Base-by-base conservation (phyloP, 2,113 vertebrate genomes). In the Saguinus midas region DNA sequence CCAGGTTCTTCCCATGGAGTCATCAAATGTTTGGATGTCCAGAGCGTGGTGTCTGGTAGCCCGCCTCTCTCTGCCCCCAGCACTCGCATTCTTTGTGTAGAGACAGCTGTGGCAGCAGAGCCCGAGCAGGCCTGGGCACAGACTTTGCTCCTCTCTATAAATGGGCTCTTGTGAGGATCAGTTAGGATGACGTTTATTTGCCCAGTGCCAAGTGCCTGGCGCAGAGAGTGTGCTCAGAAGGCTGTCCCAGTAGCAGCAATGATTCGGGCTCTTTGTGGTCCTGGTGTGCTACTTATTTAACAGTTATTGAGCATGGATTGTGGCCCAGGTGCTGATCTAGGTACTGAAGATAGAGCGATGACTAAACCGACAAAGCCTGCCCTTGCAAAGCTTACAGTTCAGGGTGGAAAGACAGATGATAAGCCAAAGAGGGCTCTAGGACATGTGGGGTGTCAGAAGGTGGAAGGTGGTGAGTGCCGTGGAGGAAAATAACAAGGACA, bases 151-250 rank as follows among this genome's bases (percentile, higher is more conserved):
- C 61, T 13, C 61, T 92, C 32, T 45, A 32, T 25, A 61, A 18
- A 4, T 8, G 27, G 78, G 57, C 68, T 18, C 48, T 11, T 52
- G 37, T 37, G 68, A 55, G 40, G 86, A 3, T 29, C 16, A 21
- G 3, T 13, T 0, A 21, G 91, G n/a, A 1, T 8, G 8, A 4
- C 3, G 68, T 80, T 0, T 35, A 0, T 8, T 1, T 25, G 55
- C 48, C 16, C 10, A 25, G 16, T 3, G 43, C n/a, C 8, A 2
- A 14, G 75, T 55, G 40, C 84, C 72, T 55, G 72, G 80, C 75
- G 3, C 9, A 17, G 16, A 14, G 23, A 4, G 6, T 5, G 35
- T 32, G 48, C 68, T 73, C 40, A 8, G 58, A 10, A 29, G 3
- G 29, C 86, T 55, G 20, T 72, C 25, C 45, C 7, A 3, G 43